phyloP scores from a whole-genome alignment of 2,888 invertebrate species.

The Himalopsyche tibetana region DNA sequence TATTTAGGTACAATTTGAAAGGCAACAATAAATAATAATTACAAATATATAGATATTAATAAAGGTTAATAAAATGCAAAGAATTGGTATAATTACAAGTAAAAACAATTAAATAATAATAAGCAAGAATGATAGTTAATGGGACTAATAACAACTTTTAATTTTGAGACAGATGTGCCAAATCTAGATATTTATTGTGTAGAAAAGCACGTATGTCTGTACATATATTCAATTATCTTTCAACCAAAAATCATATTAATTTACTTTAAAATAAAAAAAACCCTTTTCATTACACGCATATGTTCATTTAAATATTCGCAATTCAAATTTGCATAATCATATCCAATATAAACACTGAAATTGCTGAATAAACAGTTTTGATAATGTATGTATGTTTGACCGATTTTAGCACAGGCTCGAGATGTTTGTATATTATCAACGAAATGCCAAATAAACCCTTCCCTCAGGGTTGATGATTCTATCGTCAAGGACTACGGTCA shows the following conservation, averaged over 20 bases:
- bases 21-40: too few species aligned
- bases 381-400: conserved; percentile 57
- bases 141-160: too few species aligned
- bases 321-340: conserved; percentile 39
- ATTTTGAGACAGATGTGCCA: too few species aligned
- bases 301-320: conserved; percentile 34
- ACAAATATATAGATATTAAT: too few species aligned
- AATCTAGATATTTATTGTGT: too few species aligned
- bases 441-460: conserved; percentile 63
- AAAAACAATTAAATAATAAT: too few species aligned
- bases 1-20: too few species aligned
- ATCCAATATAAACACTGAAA: conserved; percentile 46
- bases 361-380: conserved; percentile 59
- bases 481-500: conserved; percentile 47
- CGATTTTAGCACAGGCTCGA: conserved; percentile 58
- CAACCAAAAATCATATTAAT: background rate
- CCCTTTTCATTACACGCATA: background rate
- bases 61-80: too few species aligned
- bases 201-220: too few species aligned
- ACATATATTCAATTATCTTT: background rate
- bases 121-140: too few species aligned
- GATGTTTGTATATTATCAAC: conserved; percentile 64
- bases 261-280: conserved; percentile 12
- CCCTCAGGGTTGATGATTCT: conserved; percentile 34
- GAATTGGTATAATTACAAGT: too few species aligned